Percentiles rank a stretch among this genome's conserved stretches.
Evolutionary conservation across 2,797 vertebrate species (phyloP).

Genomic region (Gallinago solitaria): DNA sequence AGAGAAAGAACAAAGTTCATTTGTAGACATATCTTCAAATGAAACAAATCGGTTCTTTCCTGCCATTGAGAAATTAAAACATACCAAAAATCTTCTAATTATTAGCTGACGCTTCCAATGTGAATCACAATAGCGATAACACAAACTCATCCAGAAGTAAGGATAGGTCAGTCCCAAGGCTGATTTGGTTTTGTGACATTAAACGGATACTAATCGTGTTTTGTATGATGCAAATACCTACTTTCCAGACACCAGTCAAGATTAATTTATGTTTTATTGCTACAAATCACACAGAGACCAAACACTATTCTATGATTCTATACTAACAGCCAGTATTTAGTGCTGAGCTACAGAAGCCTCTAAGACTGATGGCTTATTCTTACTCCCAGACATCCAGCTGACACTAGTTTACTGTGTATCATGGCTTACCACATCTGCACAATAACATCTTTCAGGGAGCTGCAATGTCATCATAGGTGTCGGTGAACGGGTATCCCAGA

Average conservation of each 20-base stretch:
- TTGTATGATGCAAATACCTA: neutral
- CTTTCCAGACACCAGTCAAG: neutral
- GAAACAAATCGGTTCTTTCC: neutral
- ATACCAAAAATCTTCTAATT: neutral
- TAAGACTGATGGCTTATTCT: neutral
- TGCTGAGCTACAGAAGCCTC: neutral
- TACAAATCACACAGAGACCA: neutral
- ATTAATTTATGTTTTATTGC: neutral
- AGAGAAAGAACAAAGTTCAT: neutral
- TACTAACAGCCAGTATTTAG: neutral
- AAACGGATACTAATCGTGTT: neutral
- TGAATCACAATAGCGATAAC: neutral
- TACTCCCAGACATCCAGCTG: neutral
- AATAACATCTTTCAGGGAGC: constrained; percentile 95
- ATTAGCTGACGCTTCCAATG: neutral
- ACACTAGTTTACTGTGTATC: neutral
- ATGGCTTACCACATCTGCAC: constrained; percentile 93
- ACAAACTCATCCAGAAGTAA: neutral
- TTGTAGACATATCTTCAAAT: neutral
- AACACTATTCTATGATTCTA: neutral
- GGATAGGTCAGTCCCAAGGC: neutral
- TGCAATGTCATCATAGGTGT: constrained; percentile 97
- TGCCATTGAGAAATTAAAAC: neutral
- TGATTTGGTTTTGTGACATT: neutral
- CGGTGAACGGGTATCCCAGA: constrained; percentile 97